These are phyloP conservation scores for Chouioia cunea DNA, from an alignment of 2,888 invertebrate genomes.

Conservation along the genomic window DNA sequence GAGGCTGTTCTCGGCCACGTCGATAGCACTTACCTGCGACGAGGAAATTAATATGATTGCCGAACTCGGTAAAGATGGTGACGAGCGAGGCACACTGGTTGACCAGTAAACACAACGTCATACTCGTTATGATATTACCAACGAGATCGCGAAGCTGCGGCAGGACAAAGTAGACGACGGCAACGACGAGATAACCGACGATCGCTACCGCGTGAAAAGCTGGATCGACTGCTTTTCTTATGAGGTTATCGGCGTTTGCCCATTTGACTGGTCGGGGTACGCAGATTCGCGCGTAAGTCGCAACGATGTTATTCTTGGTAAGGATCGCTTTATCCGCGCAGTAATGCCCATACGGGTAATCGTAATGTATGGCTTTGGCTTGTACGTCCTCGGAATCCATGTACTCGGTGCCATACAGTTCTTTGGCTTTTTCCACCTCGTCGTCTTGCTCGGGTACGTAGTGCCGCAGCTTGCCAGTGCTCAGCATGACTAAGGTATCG, in stretches of 20 bases:
- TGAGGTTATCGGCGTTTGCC: slow-evolving; percentile 80
- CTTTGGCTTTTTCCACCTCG: slow-evolving; percentile 64
- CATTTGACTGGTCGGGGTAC: slow-evolving; percentile 79
- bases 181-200: slow-evolving; percentile 78
- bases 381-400: slow-evolving; percentile 67
- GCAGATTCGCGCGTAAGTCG: slow-evolving; percentile 81
- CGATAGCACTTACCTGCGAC: slow-evolving; percentile 79
- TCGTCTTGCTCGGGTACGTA: slow-evolving; percentile 69
- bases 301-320: slow-evolving; percentile 70
- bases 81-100: slow-evolving; percentile 84
- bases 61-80: slow-evolving; percentile 83
- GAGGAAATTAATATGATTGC: slow-evolving; percentile 84
- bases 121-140: slow-evolving; percentile 87
- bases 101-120: slow-evolving; percentile 82
- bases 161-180: slow-evolving; percentile 85
- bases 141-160: slow-evolving; percentile 86
- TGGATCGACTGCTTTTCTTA: slow-evolving; percentile 83
- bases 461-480: slow-evolving; percentile 81
- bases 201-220: slow-evolving; percentile 82
- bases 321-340: slow-evolving; percentile 82
- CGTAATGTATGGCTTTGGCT: slow-evolving; percentile 70
- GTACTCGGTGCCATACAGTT: slow-evolving; percentile 63
- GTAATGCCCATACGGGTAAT: slow-evolving; percentile 82
- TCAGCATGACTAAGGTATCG: slow-evolving; percentile 71
- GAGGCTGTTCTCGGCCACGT: too few species aligned